These are phyloP conservation scores for Sarcophaga rosellei DNA, from an alignment of 2,888 invertebrate genomes.

Conservation along the genomic window DNA sequence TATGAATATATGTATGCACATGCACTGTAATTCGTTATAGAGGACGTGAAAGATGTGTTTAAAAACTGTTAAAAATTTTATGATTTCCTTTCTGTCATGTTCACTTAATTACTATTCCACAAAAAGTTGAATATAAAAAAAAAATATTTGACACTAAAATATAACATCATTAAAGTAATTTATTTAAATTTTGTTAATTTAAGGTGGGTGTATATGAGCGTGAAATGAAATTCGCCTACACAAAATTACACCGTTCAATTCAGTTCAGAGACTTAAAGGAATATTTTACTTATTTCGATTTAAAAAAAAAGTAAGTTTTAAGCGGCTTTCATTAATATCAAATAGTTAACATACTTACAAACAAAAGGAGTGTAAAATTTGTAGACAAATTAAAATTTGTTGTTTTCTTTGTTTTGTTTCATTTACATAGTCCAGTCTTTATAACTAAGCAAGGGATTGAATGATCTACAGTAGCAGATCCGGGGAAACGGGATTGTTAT, in stretches of 20 bases:
- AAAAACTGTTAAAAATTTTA: background rate
- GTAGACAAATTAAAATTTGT: too few relatives aligned
- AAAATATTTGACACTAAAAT: constrained; percentile 12
- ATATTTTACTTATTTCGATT: background rate
- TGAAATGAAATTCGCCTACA: constrained; percentile 24
- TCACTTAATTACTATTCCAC: background rate
- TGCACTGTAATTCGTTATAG: background rate
- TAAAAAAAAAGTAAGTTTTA: background rate
- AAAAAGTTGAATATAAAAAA: constrained; percentile 14
- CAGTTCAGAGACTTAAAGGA: background rate
- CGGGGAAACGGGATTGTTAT: too few relatives aligned
- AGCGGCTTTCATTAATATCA: background rate
- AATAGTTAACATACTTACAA: too few relatives aligned
- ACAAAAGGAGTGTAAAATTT: too few relatives aligned
- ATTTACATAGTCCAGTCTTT: too few relatives aligned
- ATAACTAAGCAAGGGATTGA: too few relatives aligned
- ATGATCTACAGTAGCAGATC: too few relatives aligned
- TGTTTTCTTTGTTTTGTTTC: too few relatives aligned
- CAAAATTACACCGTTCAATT: background rate
- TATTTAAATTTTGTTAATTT: constrained; percentile 7
- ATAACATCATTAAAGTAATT: background rate
- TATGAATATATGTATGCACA: too few relatives aligned
- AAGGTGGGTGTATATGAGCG: constrained; percentile 6
- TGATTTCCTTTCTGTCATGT: background rate
- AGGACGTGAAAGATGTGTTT: background rate